These are phyloP conservation scores for Leuciscus idus DNA, from an alignment of 2,113 vertebrate genomes.

Conservation along the genomic window DNA sequence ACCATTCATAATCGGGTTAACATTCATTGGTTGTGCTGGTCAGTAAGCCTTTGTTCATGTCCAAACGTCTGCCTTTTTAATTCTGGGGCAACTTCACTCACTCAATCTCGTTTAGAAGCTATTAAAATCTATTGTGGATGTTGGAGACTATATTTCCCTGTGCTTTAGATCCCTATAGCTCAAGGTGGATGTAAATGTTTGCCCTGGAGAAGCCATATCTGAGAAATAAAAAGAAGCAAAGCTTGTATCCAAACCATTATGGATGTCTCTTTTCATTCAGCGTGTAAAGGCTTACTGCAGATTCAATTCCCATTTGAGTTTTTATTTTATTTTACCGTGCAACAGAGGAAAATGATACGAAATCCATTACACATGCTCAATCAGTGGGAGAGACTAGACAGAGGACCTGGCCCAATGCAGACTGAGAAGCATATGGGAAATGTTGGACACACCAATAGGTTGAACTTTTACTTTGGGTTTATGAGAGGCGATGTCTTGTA, in stretches of 20 bases:
- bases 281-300: slow-evolving; percentile 40
- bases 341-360: slow-evolving; percentile 30
- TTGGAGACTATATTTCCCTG: slow-evolving; percentile 38
- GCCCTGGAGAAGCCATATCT: slow-evolving; percentile 31
- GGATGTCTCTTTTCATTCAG: slow-evolving; percentile 38
- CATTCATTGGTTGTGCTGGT: slow-evolving; percentile 11
- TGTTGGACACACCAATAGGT: slow-evolving; percentile 41
- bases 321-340: background rate
- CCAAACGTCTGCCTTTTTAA: slow-evolving; percentile 51
- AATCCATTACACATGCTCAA: slow-evolving; percentile 40
- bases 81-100: slow-evolving; percentile 44
- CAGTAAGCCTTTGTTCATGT: background rate
- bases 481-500: background rate
- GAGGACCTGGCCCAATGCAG: slow-evolving; percentile 10
- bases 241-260: slow-evolving; percentile 41
- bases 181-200: slow-evolving; percentile 24
- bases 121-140: slow-evolving; percentile 57
- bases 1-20: slow-evolving; percentile 18
- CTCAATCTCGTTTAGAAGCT: slow-evolving; percentile 60
- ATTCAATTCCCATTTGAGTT: slow-evolving; percentile 30
- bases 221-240: slow-evolving; percentile 29
- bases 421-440: slow-evolving; percentile 37
- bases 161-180: slow-evolving; percentile 26
- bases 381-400: slow-evolving; percentile 25
- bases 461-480: slow-evolving; percentile 30